Percentiles rank a stretch among this genome's conserved stretches.
Conservation (phyloP, 2,888 invertebrate species). For the Ramazzottius varieornatus region DNA sequence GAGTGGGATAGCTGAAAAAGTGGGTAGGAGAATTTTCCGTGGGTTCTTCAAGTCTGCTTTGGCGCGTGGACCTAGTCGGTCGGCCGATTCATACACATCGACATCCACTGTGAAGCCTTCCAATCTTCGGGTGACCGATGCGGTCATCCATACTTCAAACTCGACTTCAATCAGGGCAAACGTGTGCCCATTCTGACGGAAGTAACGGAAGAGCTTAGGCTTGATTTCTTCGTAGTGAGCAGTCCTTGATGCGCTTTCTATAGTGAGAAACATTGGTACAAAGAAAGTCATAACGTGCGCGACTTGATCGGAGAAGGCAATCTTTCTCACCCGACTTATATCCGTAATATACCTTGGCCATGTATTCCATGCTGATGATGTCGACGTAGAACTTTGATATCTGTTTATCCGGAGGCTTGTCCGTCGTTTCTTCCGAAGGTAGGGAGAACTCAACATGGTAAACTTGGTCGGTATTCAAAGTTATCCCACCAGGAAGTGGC, state of each 20-base stretch:
- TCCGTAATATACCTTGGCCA: not conserved
- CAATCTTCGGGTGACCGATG: not conserved
- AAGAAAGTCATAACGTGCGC: not conserved
- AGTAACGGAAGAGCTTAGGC: not conserved
- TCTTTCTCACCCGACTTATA: not conserved
- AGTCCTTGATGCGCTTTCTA: not conserved
- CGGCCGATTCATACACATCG: not conserved
- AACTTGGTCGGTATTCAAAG: not conserved
- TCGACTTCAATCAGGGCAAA: not conserved
- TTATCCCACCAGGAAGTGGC: not conserved
- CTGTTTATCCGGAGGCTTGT: not conserved
- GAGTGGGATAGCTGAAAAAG: too few species aligned
- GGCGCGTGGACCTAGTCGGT: not conserved
- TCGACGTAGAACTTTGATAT: not conserved
- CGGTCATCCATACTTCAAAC: not conserved
- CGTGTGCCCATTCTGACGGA: not conserved
- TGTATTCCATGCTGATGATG: not conserved
- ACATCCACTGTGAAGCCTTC: not conserved
- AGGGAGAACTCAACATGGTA: not conserved
- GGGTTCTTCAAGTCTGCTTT: not conserved
- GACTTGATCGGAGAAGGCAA: too few species aligned
- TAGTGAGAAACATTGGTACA: too few species aligned
- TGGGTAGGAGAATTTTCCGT: not conserved
- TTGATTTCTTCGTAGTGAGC: not conserved
- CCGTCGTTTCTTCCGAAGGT: not conserved